A percentile compares a stretch with the other conserved stretches of the same genome.
phyloP scores from a whole-genome alignment of 2,113 vertebrate species.

The Perca schrenkii region DNA sequence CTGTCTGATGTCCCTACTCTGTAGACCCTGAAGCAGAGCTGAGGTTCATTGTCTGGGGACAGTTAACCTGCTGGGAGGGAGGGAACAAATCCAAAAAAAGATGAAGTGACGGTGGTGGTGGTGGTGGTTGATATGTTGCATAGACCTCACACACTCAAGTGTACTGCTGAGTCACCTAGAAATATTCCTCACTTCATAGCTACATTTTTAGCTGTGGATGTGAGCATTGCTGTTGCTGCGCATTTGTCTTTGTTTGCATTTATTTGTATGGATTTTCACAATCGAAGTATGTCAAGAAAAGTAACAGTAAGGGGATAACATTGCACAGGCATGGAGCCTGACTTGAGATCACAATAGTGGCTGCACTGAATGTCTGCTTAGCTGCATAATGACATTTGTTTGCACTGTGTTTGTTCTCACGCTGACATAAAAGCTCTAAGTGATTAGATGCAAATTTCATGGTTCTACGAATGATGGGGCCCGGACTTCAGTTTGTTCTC shows the following conservation, averaged over 20 bases:
- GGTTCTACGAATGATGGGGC: slow-evolving; percentile 31
- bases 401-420: slow-evolving; percentile 52
- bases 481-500: slow-evolving; percentile 34
- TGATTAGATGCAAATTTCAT: slow-evolving; percentile 61
- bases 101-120: not conserved
- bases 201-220: slow-evolving; percentile 27
- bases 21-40: slow-evolving; percentile 74
- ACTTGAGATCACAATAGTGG: slow-evolving; percentile 45
- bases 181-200: slow-evolving; percentile 16
- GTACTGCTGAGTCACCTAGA: slow-evolving; percentile 37
- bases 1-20: slow-evolving; percentile 69
- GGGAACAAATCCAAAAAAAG: slow-evolving; percentile 58
- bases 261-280: slow-evolving; percentile 55
- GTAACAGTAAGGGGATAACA: slow-evolving; percentile 44
- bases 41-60: slow-evolving; percentile 75
- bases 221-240: slow-evolving; percentile 7
- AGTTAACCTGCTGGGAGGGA: slow-evolving; percentile 66
- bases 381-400: slow-evolving; percentile 60
- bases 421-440: slow-evolving; percentile 48
- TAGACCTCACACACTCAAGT: slow-evolving; percentile 30
- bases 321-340: slow-evolving; percentile 34
- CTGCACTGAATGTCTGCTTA: slow-evolving; percentile 32
- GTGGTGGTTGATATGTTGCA: slow-evolving; percentile 38
- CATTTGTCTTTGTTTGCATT: slow-evolving; percentile 41
- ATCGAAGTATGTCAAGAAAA: slow-evolving; percentile 41